Conservation (phyloP, 2,797 vertebrate genomes). For the Fistularia commersonii region DNA sequence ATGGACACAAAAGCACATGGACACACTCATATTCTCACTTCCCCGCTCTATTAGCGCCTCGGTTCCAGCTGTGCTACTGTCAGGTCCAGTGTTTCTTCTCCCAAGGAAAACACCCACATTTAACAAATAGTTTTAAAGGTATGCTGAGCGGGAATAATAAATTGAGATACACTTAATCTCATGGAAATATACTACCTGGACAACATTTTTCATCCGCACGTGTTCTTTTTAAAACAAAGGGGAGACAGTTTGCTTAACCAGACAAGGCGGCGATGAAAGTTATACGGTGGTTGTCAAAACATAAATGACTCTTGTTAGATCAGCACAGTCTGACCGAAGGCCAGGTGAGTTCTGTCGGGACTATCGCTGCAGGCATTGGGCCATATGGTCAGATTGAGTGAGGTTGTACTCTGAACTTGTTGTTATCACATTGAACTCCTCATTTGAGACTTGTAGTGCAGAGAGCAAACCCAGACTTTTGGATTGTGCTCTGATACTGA, state of each 20-base stretch:
- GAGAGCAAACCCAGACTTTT: too few species aligned
- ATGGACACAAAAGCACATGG: too few species aligned
- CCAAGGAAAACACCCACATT: not conserved
- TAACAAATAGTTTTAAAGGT: conserved; percentile 4
- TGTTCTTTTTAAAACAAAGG: not conserved
- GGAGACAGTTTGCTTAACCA: conserved; percentile 4
- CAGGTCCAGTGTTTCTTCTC: conserved; percentile 13
- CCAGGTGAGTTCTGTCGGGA: too few species aligned
- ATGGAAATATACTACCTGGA: conserved; percentile 15
- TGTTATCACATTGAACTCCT: too few species aligned
- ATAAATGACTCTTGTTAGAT: conserved; percentile 12
- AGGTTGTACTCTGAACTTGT: too few species aligned
- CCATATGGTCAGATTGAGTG: too few species aligned
- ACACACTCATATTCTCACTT: conserved; percentile 5
- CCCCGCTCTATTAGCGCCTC: conserved; percentile 12
- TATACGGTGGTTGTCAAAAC: conserved; percentile 7
- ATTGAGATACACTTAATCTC: conserved; percentile 19
- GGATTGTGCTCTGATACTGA: too few species aligned
- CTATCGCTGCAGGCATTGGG: too few species aligned
- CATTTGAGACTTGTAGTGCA: too few species aligned
- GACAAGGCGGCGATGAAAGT: conserved; percentile 14
- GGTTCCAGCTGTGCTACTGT: not conserved
- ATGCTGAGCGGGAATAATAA: conserved; percentile 34
- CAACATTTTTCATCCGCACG: conserved; percentile 17
- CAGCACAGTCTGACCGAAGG: too few species aligned